These are phyloP conservation scores for Nineta flava DNA, from an alignment of 2,888 invertebrate species.

Conservation along the genomic window DNA sequence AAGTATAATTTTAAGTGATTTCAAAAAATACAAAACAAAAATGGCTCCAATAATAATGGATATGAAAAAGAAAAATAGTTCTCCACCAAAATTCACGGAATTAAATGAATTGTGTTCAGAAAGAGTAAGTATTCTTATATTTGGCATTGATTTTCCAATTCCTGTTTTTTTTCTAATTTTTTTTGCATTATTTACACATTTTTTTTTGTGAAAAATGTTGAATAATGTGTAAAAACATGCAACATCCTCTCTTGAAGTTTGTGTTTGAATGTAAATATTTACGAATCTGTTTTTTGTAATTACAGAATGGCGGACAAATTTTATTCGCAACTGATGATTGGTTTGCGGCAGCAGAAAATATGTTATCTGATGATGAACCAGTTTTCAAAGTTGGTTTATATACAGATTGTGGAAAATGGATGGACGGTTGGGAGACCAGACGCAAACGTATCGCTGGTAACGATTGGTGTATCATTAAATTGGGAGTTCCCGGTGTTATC, in stretches of 20 bases:
- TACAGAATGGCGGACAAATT: constrained; percentile 39
- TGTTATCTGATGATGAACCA: constrained; percentile 36
- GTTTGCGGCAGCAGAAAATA: constrained; percentile 43
- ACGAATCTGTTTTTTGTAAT: constrained; percentile 1
- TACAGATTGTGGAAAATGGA: constrained; percentile 48
- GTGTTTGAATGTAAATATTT: too few species aligned
- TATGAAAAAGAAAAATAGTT: constrained; percentile 7
- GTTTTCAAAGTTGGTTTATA: constrained; percentile 38
- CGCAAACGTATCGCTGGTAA: constrained; percentile 41
- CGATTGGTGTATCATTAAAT: constrained; percentile 43
- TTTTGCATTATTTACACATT: background rate
- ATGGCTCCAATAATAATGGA: background rate
- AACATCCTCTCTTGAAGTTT: too few species aligned
- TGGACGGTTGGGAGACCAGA: constrained; percentile 54
- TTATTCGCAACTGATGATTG: constrained; percentile 46
- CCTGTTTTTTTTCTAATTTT: constrained; percentile 4
- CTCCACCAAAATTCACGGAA: constrained; percentile 28
- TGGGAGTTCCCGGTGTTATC: constrained; percentile 37
- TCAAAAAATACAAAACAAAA: too few species aligned
- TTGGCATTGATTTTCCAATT: background rate
- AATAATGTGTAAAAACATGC: too few species aligned
- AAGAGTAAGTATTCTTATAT: constrained; percentile 26
- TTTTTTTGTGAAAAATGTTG: too few species aligned
- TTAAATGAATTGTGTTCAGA: constrained; percentile 31
- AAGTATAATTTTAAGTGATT: too few species aligned